Base-by-base conservation (phyloP, 2,113 vertebrate species). In the rat (Rattus norvegicus) region DNA sequence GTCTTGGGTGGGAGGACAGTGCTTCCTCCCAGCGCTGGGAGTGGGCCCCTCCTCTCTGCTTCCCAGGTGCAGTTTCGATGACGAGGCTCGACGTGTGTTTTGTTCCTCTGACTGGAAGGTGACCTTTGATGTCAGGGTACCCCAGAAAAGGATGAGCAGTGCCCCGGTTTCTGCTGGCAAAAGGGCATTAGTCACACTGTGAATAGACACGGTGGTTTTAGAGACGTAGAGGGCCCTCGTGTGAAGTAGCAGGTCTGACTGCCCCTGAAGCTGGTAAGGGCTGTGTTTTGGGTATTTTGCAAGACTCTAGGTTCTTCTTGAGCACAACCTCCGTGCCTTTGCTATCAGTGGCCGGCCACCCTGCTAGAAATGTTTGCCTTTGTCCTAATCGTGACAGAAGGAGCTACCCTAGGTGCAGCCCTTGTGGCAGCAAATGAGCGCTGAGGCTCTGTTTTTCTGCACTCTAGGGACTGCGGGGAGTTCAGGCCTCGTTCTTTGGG, bases 11-110 rank as follows among this genome's bases (percentile, higher is more conserved):
- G 14, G 61, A 33, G 33, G 3, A 19, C 9, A 13, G 77, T 39
- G 14, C 61, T 54, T 43, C 16, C 47, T 0, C 0, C 2, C 1
- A 19, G 30, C n/a, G 36, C 22, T 5, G 16, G 54, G 61, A 16
- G 8, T 1, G 9, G 72, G 3, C 1, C 30, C 80, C 8, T 13
- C n/a, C 43, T 61, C 11, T 28, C 22, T 39, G 10, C 36, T 28
- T n/a, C n/a, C 9, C 0, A 30, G 30, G 19, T 4, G 6, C 0
- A 4, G 22, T 11, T 52, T 16, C 24, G 0, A 6, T 10, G 47
- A 39, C 65, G 8, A 24, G 8, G 63, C 16, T 11, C 17, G 0
- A 30, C 28, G 2, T 6, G 9, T 5, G 54, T 43, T 49, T 13
- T n/a, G 26, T 17, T 26, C 26, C 43, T 90, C 69, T 36, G 6